Percentiles rank a stretch among this genome's conserved stretches.
These are phyloP conservation scores for Aporophyla nigra DNA, from an alignment of 2,888 invertebrate species.

Conservation along the genomic window DNA sequence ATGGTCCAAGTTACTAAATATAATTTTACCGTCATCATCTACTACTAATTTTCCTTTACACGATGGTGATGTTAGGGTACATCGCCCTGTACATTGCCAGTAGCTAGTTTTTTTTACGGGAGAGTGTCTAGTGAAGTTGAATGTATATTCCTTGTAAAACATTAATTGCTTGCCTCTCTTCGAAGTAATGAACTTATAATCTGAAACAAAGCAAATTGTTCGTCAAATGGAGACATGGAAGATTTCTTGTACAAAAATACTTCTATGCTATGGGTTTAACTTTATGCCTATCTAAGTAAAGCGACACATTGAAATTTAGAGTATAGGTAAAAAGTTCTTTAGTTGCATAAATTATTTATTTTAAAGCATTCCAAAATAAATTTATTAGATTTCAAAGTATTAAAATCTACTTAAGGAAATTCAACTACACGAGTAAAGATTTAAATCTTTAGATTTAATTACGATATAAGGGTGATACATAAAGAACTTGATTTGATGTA, in stretches of 20 bases:
- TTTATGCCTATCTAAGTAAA: neutral
- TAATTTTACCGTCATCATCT: too few relatives aligned
- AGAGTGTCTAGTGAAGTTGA: neutral
- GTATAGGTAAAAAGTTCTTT: neutral
- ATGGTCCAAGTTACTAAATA: too few relatives aligned
- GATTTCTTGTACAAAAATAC: neutral
- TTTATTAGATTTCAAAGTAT: too few relatives aligned
- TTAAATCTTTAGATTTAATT: too few relatives aligned
- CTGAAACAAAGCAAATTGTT: constrained; percentile 8
- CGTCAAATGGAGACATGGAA: neutral
- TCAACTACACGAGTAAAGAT: too few relatives aligned
- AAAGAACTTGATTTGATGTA: too few relatives aligned
- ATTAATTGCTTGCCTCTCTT: constrained; percentile 17
- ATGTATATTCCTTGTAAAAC: constrained; percentile 2
- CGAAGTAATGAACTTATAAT: constrained; percentile 11
- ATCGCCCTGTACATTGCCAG: neutral
- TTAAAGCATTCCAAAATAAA: too few relatives aligned
- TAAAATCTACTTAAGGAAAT: too few relatives aligned
- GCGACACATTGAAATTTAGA: neutral
- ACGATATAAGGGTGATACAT: too few relatives aligned
- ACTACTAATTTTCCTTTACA: too few relatives aligned
- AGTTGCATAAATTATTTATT: neutral
- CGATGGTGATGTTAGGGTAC: too few relatives aligned
- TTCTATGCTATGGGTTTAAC: too few relatives aligned
- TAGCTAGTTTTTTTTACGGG: neutral